Evolutionary conservation across 2,113 vertebrate genomes (phyloP), one percentile per base, ranked within the genome.

Genomic region (Phrynocephalus versicolor): DNA sequence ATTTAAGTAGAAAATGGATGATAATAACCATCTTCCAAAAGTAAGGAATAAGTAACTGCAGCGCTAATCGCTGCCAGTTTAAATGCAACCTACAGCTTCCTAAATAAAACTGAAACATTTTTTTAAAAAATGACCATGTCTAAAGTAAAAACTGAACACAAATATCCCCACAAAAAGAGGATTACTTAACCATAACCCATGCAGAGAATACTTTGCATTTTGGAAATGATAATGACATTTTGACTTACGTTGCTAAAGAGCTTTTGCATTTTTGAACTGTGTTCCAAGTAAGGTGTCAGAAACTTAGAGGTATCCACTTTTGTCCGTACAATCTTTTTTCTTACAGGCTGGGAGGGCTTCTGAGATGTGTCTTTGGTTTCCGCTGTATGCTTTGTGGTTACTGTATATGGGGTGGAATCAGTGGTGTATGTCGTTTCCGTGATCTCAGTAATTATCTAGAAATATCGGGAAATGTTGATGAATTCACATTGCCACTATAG

Each of bases 261-360:
- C 39, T 98, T 96, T 96, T 98, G 95, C 99, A 99, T 99, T 96
- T 99, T 99, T 88, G 97, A 97, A 93, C 98, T 99, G 92, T 99
- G 99, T 73, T 97, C 95, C 94, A 99, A 95, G 90, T 99, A 99
- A 19, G 99, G 98, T 1, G 99, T 99, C 98, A 98, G 96, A 93
- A 99, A 99, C 94, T 99, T 99, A 39, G 98, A 98, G 9, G 97
- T 90, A 86, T 99, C 99, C 94, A 99, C 97, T 94, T 98, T 98
- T 37, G 90, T 96, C 90, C 94, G 97, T 91, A 97, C 96, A 41
- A 85, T 97, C 80, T 93, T 97, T 89, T 95, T 98, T 89, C 97
- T 97, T 87, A 90, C 88, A 21, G 94, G 95, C 74, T 97, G 92
- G 23, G 96, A 94, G 78, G 97, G 96, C 73, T 69, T 85, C 27